Percentiles rank a stretch among this genome's conserved stretches.
Evolutionary conservation across 1,140 invertebrate genomes (phyloP).

Genomic region (Zophobas atratus): DNA sequence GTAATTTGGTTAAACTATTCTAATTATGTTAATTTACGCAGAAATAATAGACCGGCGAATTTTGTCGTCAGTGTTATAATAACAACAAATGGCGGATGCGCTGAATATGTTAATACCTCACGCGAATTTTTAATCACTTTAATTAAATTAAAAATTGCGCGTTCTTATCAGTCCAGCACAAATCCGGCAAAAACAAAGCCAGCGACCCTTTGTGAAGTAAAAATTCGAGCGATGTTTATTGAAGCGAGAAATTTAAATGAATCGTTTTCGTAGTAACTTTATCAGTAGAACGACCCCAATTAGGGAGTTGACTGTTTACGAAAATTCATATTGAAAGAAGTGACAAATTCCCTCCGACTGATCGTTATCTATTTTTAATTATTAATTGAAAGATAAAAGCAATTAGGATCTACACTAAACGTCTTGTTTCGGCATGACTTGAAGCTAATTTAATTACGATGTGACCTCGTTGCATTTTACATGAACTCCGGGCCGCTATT

Average conservation of each 20-base stretch:
- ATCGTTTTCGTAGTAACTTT: constrained; percentile 23
- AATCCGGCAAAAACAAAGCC: not conserved
- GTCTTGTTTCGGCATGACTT: not conserved
- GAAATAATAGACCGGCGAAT: too few relatives aligned
- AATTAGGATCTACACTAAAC: constrained; percentile 29
- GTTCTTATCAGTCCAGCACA: not conserved
- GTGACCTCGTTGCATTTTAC: constrained; percentile 8
- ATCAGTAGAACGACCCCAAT: constrained; percentile 30
- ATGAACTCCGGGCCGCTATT: not conserved
- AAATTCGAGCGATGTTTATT: constrained; percentile 15
- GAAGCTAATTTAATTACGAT: constrained; percentile 13
- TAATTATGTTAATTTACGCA: too few relatives aligned
- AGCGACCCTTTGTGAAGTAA: not conserved
- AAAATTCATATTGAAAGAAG: constrained; percentile 16
- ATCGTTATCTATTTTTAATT: constrained; percentile 33
- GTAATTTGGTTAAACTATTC: too few relatives aligned
- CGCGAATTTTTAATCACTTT: too few relatives aligned
- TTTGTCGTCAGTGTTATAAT: too few relatives aligned
- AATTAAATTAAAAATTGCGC: too few relatives aligned
- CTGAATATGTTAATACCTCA: too few relatives aligned
- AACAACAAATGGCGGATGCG: too few relatives aligned
- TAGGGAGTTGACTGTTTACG: constrained; percentile 12
- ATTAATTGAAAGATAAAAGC: constrained; percentile 30
- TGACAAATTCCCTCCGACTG: constrained; percentile 1
- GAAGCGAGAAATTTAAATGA: constrained; percentile 28